A percentile compares a stretch with the other conserved stretches of the same genome.
These are phyloP conservation scores for Hydrophis major DNA, from an alignment of 2,797 vertebrate genomes.

Conservation along the genomic window DNA sequence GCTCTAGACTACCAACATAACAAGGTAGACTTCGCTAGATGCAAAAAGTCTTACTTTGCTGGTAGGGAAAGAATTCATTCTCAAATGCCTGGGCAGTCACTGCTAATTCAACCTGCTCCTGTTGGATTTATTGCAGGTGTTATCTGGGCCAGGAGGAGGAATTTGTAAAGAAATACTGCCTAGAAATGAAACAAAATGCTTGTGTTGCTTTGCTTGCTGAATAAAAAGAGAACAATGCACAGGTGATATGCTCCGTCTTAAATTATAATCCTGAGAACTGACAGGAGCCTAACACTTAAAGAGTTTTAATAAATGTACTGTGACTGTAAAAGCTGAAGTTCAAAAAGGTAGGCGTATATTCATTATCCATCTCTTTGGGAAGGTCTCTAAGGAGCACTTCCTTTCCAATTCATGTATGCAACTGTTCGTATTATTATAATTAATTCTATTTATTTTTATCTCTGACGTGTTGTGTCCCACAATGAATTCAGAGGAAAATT, in stretches of 20 bases:
- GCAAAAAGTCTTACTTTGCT: background rate
- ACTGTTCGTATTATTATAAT: background rate
- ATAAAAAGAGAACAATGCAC: background rate
- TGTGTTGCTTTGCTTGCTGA: background rate
- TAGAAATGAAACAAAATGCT: background rate
- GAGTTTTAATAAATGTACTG: background rate
- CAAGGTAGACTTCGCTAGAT: background rate
- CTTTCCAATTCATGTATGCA: background rate
- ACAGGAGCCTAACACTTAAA: background rate
- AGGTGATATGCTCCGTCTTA: background rate
- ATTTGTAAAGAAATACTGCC: background rate
- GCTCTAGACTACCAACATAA: background rate
- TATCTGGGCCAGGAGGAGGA: background rate
- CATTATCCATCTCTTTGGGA: background rate
- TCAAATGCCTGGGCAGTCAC: background rate
- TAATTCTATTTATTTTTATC: background rate
- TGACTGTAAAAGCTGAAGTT: background rate
- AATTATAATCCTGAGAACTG: background rate
- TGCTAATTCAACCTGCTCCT: background rate
- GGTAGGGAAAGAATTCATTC: background rate
- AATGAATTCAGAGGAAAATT: background rate
- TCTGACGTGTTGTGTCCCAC: background rate
- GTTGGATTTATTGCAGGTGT: background rate
- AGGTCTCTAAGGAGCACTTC: background rate
- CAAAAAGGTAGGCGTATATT: background rate